Conservation (phyloP, 2,888 invertebrate species). For the Lasius platythorax region DNA sequence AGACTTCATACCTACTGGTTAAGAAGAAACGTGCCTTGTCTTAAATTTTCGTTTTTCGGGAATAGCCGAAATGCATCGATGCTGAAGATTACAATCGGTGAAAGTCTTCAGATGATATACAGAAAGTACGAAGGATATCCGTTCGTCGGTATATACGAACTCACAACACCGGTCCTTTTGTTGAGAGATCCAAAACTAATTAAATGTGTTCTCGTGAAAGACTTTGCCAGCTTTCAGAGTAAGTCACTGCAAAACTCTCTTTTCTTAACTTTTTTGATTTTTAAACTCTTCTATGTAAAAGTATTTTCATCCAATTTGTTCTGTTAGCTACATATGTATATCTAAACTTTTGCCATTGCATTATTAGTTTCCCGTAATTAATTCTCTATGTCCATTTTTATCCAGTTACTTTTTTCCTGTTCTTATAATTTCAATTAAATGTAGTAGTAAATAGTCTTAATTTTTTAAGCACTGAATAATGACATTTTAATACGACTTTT, state of each 20-base stretch:
- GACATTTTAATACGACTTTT: slow-evolving; percentile 14
- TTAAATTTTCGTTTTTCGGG: neutral
- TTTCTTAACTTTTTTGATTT: neutral
- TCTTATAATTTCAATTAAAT: neutral
- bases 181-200: neutral
- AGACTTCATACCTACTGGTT: neutral
- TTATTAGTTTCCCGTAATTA: neutral
- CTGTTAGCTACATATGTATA: neutral
- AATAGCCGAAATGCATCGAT: neutral
- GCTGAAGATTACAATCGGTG: neutral
- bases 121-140: neutral
- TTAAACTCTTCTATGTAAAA: neutral
- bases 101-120: neutral
- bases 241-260: neutral
- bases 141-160: neutral
- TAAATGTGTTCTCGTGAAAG: neutral
- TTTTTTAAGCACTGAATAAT: neutral
- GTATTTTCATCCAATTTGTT: neutral
- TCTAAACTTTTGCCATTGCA: neutral
- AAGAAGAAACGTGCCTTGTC: neutral
- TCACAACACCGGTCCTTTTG: neutral
- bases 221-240: neutral
- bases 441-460: neutral
- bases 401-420: neutral
- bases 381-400: neutral